Percentiles rank a stretch among this genome's conserved stretches.
phyloP scores from a whole-genome alignment of 2,888 invertebrate species.

The Lithodes maja region DNA sequence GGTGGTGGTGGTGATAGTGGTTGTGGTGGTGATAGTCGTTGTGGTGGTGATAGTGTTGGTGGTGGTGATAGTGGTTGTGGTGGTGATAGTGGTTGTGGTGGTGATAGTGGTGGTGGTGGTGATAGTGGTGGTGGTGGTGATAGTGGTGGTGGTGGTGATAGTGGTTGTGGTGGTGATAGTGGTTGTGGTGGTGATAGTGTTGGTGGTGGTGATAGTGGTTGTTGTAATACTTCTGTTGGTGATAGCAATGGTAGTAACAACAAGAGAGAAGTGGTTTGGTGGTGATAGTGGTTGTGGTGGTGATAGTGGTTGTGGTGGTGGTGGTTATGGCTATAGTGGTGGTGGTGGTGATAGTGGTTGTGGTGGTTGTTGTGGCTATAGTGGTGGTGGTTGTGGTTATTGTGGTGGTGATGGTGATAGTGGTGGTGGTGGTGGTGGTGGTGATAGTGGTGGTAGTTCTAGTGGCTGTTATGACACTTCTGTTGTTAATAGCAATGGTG shows the following conservation, averaged over 20 bases:
- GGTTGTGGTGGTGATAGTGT: not conserved
- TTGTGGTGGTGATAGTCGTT: not conserved
- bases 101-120: not conserved
- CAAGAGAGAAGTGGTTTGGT: too few relatives aligned
- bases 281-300: too few relatives aligned
- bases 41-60: not conserved
- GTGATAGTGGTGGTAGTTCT: constrained; percentile 5
- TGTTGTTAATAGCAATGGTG: not conserved
- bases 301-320: not conserved
- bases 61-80: not conserved
- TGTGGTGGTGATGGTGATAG: constrained; percentile 1
- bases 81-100: too few relatives aligned
- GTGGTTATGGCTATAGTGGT: not conserved
- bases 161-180: not conserved
- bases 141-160: not conserved
- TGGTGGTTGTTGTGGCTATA: not conserved
- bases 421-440: not conserved
- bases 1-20: too few relatives aligned
- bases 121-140: not conserved
- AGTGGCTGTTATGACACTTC: not conserved
- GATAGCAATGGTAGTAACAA: too few relatives aligned
- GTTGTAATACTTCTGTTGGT: too few relatives aligned
- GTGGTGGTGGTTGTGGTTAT: not conserved
- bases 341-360: not conserved
- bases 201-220: not conserved